Conservation (phyloP, 2,888 invertebrate genomes). For the Caenorhabditis imperialis region DNA sequence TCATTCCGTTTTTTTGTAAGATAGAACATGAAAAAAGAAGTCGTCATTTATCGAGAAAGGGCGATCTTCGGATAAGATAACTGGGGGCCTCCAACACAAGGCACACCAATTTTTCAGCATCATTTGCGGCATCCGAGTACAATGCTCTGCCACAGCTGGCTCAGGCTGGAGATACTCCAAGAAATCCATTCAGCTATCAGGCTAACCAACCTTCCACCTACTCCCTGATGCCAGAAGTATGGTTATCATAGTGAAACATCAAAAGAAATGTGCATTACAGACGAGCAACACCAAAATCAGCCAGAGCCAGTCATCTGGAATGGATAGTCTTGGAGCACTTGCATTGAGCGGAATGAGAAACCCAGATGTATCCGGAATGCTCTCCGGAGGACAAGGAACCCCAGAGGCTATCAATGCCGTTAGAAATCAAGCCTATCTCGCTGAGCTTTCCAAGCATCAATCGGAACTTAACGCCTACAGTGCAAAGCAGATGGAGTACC, state of each 20-base stretch:
- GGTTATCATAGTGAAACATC: neutral
- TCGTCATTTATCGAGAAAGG: too few species aligned
- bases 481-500: constrained; percentile 72
- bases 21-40: neutral
- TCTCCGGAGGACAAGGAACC: constrained; percentile 55
- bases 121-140: constrained; percentile 56
- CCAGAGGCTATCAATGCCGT: constrained; percentile 67
- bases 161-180: constrained; percentile 35
- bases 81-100: neutral
- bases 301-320: constrained; percentile 39
- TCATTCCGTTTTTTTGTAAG: neutral
- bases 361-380: constrained; percentile 53
- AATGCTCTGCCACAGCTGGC: constrained; percentile 60
- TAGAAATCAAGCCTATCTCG: constrained; percentile 69
- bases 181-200: constrained; percentile 62
- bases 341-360: constrained; percentile 37
- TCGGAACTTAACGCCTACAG: constrained; percentile 67
- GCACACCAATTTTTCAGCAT: constrained; percentile 40
- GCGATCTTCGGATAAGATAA: too few species aligned
- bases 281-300: constrained; percentile 18
- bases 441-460: constrained; percentile 65
- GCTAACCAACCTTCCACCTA: constrained; percentile 36
- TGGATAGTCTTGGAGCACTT: constrained; percentile 44
- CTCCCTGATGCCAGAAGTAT: constrained; percentile 46
- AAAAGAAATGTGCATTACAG: too few species aligned